Evolutionary conservation across 2,797 vertebrate genomes (phyloP).

Genomic region (Schizothorax lantsangensis): DNA sequence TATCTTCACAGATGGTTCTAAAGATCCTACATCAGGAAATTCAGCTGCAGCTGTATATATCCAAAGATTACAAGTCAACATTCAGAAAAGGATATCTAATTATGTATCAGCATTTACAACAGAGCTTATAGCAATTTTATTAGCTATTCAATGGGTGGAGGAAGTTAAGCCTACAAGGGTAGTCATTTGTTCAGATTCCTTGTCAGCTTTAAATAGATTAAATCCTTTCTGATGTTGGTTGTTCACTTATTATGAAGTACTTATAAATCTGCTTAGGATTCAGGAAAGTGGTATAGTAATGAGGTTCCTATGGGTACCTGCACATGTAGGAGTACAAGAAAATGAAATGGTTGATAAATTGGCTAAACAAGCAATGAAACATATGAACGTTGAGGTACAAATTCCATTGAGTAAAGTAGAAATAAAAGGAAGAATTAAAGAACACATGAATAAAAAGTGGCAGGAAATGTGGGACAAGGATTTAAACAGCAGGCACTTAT

Average conservation of each 20-base stretch:
- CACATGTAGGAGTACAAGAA: neutral
- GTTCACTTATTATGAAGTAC: neutral
- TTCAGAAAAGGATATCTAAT: neutral
- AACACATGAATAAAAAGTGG: neutral
- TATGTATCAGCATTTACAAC: neutral
- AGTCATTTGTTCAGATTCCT: neutral
- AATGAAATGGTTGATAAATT: neutral
- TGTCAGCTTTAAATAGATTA: neutral
- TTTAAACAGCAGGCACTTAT: neutral
- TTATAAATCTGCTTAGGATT: neutral
- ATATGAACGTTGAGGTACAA: too few relatives aligned
- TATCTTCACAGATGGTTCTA: neutral
- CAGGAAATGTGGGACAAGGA: neutral
- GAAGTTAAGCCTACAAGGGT: neutral
- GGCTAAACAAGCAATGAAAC: neutral
- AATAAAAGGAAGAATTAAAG: neutral
- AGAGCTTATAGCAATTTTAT: neutral
- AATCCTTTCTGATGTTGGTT: neutral
- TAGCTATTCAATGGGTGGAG: neutral
- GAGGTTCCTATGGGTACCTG: neutral
- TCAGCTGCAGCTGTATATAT: neutral
- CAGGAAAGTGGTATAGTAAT: neutral
- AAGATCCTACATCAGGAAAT: neutral
- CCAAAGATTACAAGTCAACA: neutral
- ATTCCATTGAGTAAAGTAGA: neutral